Base-by-base conservation (phyloP, 2,797 vertebrate species). In the Myotis myotis region DNA sequence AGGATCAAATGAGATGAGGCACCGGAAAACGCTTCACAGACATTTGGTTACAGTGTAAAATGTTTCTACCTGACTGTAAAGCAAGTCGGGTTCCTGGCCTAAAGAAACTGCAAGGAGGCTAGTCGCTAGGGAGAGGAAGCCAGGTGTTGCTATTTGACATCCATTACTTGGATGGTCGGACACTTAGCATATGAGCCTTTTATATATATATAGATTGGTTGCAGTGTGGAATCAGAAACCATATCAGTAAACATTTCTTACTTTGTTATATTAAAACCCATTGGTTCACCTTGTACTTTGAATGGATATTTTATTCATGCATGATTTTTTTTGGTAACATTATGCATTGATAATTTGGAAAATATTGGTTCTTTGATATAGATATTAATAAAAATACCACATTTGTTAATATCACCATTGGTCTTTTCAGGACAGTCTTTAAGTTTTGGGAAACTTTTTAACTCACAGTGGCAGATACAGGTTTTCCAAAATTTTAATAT, bases 401-500 rank as follows among this genome's bases (percentile, higher is more conserved):
- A 11, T 20, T 92, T 92, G 15, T 81, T 79, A 68, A 66, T 74
- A 57, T 49, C 11, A 55, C n/a, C 55, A 64, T 28, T 70, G 20
- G 49, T 44, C 2, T 85, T 6, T 16, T 87, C 30, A 60, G 64
- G 62, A 75, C 6, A 28, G 38, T 74, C 8, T 92, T 87, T 83
- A 38, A 44, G 25, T 74, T 19, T 75, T 76, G 12, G 13, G 66
- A 94, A 87, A 23, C 13, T 74, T 2, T 71, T 55, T 25, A 83
- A 2, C 7, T 53, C n/a, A 82, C 17, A 12, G 6, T 60, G 62
- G 68, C 49, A 84, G 38, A 78, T 89, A 74, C 5, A 64, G 8
- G 22, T 84, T 90, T 95, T 92, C 25, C 36, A 55, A 66, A 66
- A 49, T 91, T 88, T 83, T 85, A 64, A 8, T 55, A 83, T 90